phyloP scores from a whole-genome alignment of 2,797 vertebrate species.

The Amphiprion clarkii region DNA sequence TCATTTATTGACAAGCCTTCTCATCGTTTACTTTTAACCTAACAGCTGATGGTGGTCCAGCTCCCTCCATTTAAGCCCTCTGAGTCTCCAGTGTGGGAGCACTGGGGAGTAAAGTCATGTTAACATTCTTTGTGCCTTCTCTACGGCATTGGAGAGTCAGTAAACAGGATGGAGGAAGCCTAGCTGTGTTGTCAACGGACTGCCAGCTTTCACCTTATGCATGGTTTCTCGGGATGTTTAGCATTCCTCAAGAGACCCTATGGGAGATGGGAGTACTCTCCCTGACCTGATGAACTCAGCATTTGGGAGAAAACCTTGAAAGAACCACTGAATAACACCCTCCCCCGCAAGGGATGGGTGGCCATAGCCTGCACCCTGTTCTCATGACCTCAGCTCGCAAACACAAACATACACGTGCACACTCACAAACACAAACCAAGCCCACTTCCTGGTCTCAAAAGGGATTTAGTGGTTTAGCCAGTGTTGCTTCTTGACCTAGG shows the following conservation, averaged over 20 bases:
- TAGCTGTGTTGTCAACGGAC: conserved; percentile 57
- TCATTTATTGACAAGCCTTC: conserved; percentile 45
- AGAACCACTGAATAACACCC: conserved; percentile 58
- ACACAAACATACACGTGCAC: conserved; percentile 65
- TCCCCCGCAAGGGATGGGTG: conserved; percentile 53
- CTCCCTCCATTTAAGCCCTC: conserved; percentile 43
- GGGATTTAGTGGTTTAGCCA: conserved; percentile 69
- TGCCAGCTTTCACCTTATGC: conserved; percentile 50
- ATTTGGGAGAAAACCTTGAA: conserved; percentile 56
- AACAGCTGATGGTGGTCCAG: conserved; percentile 60
- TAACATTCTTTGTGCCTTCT: conserved; percentile 63
- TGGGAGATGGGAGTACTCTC: conserved; percentile 66
- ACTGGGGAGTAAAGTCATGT: conserved; percentile 63
- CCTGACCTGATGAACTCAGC: conserved; percentile 66
- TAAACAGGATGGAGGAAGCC: conserved; percentile 69
- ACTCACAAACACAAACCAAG: conserved; percentile 62
- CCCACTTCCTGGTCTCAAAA: conserved; percentile 80
- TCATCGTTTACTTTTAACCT: conserved; percentile 42
- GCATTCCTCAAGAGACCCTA: conserved; percentile 67
- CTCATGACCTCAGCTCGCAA: conserved; percentile 83
- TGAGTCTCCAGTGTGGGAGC: conserved; percentile 55
- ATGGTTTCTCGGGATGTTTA: conserved; percentile 64
- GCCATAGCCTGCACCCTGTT: conserved; percentile 72
- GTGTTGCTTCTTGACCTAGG: conserved; percentile 73
- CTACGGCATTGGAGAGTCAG: conserved; percentile 40